Evolutionary conservation across 2,113 vertebrate genomes (phyloP).

Genomic region (Neogale vison): DNA sequence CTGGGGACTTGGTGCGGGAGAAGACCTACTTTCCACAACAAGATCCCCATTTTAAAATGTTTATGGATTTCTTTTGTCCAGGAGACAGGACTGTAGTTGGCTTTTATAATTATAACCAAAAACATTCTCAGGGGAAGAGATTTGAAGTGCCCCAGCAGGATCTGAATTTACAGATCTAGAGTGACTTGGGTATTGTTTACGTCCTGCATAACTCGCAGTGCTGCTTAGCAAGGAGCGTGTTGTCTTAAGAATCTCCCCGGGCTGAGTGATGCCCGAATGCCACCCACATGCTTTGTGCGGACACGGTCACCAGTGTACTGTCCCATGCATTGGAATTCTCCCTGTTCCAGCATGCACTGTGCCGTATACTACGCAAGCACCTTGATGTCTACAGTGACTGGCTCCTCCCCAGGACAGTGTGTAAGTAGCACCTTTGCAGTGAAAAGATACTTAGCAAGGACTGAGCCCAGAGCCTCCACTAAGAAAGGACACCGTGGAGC

Average conservation of each 20-base stretch:
- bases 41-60: not conserved
- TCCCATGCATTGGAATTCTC: not conserved
- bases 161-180: not conserved
- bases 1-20: not conserved
- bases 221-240: not conserved
- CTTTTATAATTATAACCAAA: not conserved
- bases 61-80: not conserved
- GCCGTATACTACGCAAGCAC: not conserved
- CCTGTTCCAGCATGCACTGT: not conserved
- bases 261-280: not conserved
- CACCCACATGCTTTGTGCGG: not conserved
- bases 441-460: not conserved
- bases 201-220: not conserved
- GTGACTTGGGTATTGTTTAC: not conserved
- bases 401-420: not conserved
- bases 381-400: rapidly evolving
- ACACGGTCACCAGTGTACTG: rapidly evolving
- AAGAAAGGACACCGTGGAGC: rapidly evolving
- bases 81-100: not conserved
- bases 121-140: not conserved
- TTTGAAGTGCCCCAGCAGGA: not conserved
- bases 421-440: not conserved
- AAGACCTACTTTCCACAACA: not conserved
- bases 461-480: not conserved
- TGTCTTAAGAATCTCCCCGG: not conserved